phyloP scores from a whole-genome alignment of 1,140 invertebrate species.

The Steinernema feltiae region DNA sequence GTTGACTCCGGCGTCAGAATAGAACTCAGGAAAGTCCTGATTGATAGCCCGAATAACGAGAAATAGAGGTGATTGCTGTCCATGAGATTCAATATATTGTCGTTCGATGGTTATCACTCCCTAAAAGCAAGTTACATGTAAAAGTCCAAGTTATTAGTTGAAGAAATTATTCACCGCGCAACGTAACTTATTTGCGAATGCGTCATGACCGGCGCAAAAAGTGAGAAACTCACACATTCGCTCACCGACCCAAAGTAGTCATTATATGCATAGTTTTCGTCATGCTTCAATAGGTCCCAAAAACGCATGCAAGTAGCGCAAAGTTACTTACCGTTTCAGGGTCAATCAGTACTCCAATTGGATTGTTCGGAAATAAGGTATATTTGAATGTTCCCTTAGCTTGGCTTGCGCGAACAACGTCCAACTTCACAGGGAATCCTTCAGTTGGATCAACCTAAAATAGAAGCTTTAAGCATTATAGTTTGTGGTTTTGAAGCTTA shows the following conservation, averaged over 20 bases:
- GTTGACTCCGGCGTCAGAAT: constrained; percentile 45
- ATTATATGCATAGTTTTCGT: no score
- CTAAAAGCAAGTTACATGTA: constrained; percentile 21
- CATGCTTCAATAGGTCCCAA: no score
- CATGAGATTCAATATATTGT: constrained; percentile 18
- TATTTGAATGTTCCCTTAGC: constrained; percentile 26
- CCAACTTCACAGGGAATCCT: constrained; percentile 24
- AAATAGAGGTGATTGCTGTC: constrained; percentile 31
- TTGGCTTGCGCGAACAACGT: constrained; percentile 24
- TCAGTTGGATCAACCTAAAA: constrained; percentile 12
- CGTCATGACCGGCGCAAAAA: no score
- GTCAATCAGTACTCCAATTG: not conserved
- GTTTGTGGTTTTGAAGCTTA: constrained; percentile 19
- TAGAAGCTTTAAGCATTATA: constrained; percentile 18
- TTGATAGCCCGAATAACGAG: constrained; percentile 53
- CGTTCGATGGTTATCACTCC: constrained; percentile 42
- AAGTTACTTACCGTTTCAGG: constrained; percentile 34
- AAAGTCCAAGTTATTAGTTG: constrained; percentile 22
- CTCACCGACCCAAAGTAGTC: no score
- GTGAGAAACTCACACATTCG: no score
- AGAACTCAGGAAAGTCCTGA: constrained; percentile 41
- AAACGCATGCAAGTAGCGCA: no score
- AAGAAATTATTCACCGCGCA: constrained; percentile 2
- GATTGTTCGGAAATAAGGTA: constrained; percentile 27
- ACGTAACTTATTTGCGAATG: no score